Percentiles rank a stretch among this genome's conserved stretches.
These are phyloP conservation scores for Plotosus lineatus DNA, from an alignment of 2,113 vertebrate genomes.

Conservation along the genomic window DNA sequence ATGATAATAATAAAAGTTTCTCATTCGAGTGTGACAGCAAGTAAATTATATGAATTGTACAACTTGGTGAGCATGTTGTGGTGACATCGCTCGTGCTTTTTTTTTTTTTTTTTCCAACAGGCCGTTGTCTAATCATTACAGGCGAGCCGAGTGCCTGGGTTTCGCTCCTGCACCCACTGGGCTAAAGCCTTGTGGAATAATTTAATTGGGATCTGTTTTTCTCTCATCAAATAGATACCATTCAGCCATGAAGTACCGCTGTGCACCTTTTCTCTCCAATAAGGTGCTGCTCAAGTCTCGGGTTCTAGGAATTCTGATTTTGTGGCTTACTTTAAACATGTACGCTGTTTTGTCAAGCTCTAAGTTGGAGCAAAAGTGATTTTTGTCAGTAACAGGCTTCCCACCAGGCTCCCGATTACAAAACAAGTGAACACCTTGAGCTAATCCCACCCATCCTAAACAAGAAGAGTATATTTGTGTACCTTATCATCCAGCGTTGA, in stretches of 20 bases:
- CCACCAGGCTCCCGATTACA: constrained; percentile 8
- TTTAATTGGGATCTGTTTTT: constrained; percentile 73
- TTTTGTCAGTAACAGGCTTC: constrained; percentile 28
- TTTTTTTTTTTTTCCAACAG: no score
- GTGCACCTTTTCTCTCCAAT: constrained; percentile 59
- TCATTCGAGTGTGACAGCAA: constrained; percentile 49
- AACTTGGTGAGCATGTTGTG: constrained; percentile 54
- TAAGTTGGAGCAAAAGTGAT: constrained; percentile 47
- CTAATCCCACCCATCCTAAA: background rate
- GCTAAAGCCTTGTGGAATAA: constrained; percentile 72
- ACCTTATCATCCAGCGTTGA: background rate
- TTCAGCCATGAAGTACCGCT: constrained; percentile 56
- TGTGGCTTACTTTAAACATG: constrained; percentile 63
- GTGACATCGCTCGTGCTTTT: constrained; percentile 51
- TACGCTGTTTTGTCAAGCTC: constrained; percentile 60
- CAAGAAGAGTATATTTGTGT: background rate
- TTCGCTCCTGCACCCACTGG: constrained; percentile 63
- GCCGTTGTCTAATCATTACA: constrained; percentile 55
- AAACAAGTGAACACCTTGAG: background rate
- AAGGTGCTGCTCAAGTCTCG: constrained; percentile 56
- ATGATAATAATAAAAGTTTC: constrained; percentile 63
- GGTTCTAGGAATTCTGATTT: constrained; percentile 61
- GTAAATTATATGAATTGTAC: constrained; percentile 55
- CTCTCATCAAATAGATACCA: constrained; percentile 64
- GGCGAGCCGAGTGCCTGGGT: constrained; percentile 47